Evolutionary conservation across 2,888 invertebrate species (phyloP), one percentile per base, ranked within the genome.

Genomic region (Ceriagrion tenellum): DNA sequence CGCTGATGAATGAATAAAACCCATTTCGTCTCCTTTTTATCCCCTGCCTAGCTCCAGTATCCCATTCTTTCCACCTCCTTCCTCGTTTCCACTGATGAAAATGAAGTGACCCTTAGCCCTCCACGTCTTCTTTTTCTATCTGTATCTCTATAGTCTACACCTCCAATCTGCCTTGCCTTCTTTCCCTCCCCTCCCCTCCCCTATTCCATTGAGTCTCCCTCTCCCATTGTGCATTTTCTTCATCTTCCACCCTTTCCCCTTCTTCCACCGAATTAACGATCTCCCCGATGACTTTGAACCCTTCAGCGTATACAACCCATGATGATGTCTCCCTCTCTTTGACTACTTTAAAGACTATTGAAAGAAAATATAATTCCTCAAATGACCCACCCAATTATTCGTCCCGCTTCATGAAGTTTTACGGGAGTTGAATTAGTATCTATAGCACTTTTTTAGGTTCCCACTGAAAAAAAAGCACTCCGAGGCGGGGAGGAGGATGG

Each of bases 1-100:
- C 93, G 93, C 40, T 55, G 93, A 93, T 47, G 74, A 74, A 93
- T 93, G 93, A 69, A 69, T 47, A 89, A 63, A 93, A 93, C 69
- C 93, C 93, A 40, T 93, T 93, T 93, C 47, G 63, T 88, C 81
- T 55, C 74, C 88, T 55, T 88, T 88, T 18, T 56, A 30, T 16
- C 95, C 81, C 47, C 47, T 47, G 0, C 26, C 40, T 47, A 47
- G 6, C 88, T 35, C 47, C 40, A 30, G 16, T 8, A 30, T 59
- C 47, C 93, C 26, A 26, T 20, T 30, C 47, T 55, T 40, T n/a
- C 20, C 69, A 10, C 40, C 93, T 56, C 35, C 47, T n/a, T 8
- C 18, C 95, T 56, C 56, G 20, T 35, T 35, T 26, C 81, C 23
- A 69, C 20, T 4, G 81, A 81, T 13, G 26, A 81, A 35, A 30